Conservation (phyloP, 2,797 vertebrate species). For the Sebastes reedi region DNA sequence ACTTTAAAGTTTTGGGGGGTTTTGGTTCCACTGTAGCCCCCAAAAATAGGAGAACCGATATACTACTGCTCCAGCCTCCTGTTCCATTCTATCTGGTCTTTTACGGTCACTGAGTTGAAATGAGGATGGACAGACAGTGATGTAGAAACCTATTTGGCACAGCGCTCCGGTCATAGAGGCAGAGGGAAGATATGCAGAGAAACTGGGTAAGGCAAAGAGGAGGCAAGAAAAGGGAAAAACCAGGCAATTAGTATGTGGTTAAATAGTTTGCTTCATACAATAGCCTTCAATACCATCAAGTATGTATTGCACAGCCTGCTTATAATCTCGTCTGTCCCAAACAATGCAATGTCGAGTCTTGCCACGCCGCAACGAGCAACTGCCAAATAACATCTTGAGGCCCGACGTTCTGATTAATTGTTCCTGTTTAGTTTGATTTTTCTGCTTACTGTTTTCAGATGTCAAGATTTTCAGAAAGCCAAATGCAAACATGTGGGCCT, state of each 20-base stretch:
- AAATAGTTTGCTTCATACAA: slow-evolving; percentile 9
- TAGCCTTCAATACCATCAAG: not conserved
- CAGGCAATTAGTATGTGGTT: slow-evolving; percentile 8
- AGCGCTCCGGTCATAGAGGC: not conserved
- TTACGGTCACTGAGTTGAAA: slow-evolving; percentile 24
- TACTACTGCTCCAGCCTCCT: no score
- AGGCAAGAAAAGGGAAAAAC: not conserved
- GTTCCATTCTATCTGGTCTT: not conserved
- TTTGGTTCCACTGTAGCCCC: not conserved
- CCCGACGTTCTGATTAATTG: no score
- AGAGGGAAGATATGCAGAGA: slow-evolving; percentile 14
- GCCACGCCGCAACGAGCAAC: not conserved
- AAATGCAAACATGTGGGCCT: not conserved
- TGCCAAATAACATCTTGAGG: not conserved
- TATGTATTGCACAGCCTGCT: not conserved
- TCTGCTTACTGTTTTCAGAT: not conserved
- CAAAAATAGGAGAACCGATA: not conserved
- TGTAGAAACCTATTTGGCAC: slow-evolving; percentile 45
- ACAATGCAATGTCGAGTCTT: not conserved
- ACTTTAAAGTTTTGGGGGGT: no score
- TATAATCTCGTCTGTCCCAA: not conserved
- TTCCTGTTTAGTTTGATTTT: not conserved
- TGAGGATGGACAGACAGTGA: slow-evolving; percentile 10
- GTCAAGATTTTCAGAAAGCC: not conserved
- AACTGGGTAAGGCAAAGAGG: slow-evolving; percentile 9